Base-by-base conservation (phyloP, 2,888 invertebrate genomes). In the Spatulosminthurus flaviceps region DNA sequence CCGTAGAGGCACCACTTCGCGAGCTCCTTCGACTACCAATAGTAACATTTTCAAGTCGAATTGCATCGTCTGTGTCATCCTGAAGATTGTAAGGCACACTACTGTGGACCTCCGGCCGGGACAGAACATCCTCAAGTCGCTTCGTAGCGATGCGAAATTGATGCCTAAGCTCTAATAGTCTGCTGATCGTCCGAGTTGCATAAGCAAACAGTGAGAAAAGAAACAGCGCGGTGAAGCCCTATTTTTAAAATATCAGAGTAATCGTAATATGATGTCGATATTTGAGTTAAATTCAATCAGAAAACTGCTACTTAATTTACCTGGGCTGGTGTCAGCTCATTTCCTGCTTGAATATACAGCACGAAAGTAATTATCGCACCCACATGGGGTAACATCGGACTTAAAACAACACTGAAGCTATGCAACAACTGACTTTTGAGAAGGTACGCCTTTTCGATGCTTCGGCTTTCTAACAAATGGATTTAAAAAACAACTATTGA, bases 351-450 rank as follows among this genome's bases (percentile, higher is more conserved):
- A 21, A 91, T 88, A 82, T 91, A 90, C 21, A 89, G 88, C 24
- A 91, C 87, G 85, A 92, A 90, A 0, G 90, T 91, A 67, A 90
- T 87, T 81, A 91, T 90, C n/a, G 90, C 89, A 0, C 91, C 89
- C 67, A 92, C 88, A 21, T 90, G 88, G 19, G 91, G 91, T n/a
- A 92, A 88, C 42, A 91, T 89, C n/a, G 90, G 90, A 19, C 91
- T 89, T 79, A 90, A 87, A 0, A 91, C 90, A 72, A 90, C 88
- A 81, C 90, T 90, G 70, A 91, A 86, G 85, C 91, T 91, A 86
- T 91, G 90, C 0, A 90, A 88, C 83, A 90, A 91, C 5, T 90
- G 90, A 77, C 89, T 89, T 85, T 89, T 90, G 84, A 90, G 89
- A 16, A 92, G 86, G 80, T 89, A 87, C 0, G 86, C 85, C 82